These are phyloP conservation scores for Polydesmus complanatus DNA, from an alignment of 2,888 invertebrate genomes.

Conservation along the genomic window DNA sequence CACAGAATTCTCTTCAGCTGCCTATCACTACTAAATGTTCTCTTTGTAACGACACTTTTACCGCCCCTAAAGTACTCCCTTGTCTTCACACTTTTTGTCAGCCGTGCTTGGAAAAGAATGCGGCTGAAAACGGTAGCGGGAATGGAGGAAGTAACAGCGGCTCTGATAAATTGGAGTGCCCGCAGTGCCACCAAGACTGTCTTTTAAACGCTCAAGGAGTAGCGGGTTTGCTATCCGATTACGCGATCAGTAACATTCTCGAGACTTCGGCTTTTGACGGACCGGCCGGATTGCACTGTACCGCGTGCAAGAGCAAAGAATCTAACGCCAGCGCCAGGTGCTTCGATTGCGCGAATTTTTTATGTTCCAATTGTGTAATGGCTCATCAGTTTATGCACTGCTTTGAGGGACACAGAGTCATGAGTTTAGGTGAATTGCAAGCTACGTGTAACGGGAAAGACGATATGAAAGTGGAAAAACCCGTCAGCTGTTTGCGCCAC, in stretches of 20 bases:
- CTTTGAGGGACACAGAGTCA: slow-evolving; percentile 89
- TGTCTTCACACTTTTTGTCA: slow-evolving; percentile 77
- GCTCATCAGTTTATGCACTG: slow-evolving; percentile 99
- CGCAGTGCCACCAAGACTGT: slow-evolving; percentile 46
- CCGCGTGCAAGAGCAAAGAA: slow-evolving; percentile 91
- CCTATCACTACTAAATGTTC: slow-evolving; percentile 38
- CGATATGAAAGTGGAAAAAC: slow-evolving; percentile 33
- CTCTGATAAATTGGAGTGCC: slow-evolving; percentile 56
- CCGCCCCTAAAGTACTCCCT: slow-evolving; percentile 58
- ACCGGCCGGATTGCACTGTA: slow-evolving; percentile 47
- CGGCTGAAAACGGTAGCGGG: slow-evolving; percentile 36
- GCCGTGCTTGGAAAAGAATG: slow-evolving; percentile 55
- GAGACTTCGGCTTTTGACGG: slow-evolving; percentile 30
- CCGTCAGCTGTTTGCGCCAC: slow-evolving; percentile 71
- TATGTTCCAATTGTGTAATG: slow-evolving; percentile 95
- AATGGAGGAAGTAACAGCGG: slow-evolving; percentile 34
- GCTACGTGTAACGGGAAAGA: slow-evolving; percentile 37
- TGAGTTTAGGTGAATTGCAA: slow-evolving; percentile 43
- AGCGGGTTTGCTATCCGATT: slow-evolving; percentile 52
- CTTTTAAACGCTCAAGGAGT: slow-evolving; percentile 42
- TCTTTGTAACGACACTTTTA: slow-evolving; percentile 60
- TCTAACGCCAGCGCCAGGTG: slow-evolving; percentile 89
- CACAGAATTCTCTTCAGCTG: slow-evolving; percentile 20
- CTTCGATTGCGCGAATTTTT: slow-evolving; percentile 88
- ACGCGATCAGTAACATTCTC: slow-evolving; percentile 39